Evolutionary conservation across 2,888 invertebrate species (phyloP), one percentile per base, ranked within the genome.

Genomic region (Masnerella sp.): DNA sequence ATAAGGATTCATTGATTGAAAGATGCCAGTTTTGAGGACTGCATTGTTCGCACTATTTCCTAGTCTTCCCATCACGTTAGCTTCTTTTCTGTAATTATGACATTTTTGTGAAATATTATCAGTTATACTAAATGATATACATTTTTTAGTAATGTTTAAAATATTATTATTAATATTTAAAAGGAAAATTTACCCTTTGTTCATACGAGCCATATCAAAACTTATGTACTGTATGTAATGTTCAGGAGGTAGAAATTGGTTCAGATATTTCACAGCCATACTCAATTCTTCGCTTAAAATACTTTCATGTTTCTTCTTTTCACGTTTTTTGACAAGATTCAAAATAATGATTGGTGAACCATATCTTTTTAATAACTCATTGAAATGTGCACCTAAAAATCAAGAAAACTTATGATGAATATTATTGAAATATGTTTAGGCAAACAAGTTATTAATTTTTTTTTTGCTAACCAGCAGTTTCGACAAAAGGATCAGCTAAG

Each of bases 141-240:
- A n/a, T n/a, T n/a, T n/a, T n/a, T n/a, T n/a, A n/a, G n/a, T n/a
- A n/a, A n/a, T n/a, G n/a, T n/a, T n/a, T n/a, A n/a, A n/a, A n/a
- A n/a, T n/a, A n/a, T n/a, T n/a, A n/a, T n/a, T n/a, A n/a, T n/a
- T n/a, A n/a, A n/a, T n/a, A n/a, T n/a, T n/a, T n/a, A n/a, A n/a
- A n/a, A n/a, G n/a, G n/a, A n/a, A n/a, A 28, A 9, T n/a, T 9
- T 90, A 92, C 84, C 92, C 91, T 88, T 96, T 96, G 84, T 95
- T 95, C 85, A 94, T 94, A 68, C 97, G 89, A 0, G 99, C 98
- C 97, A 99, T 98, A 88, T 99, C 99, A 88, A 99, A 95, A 81
- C 96, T 95, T 78, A 96, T 93, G 85, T 98, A 97, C 79, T 95
- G 93, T 80, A 99, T 94, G 18, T 92, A 91, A 87, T 95, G 92